A percentile compares a stretch with the other conserved stretches of the same genome.
phyloP scores from a whole-genome alignment of 1,140 invertebrate genomes.

The Penaeus japonicus region DNA sequence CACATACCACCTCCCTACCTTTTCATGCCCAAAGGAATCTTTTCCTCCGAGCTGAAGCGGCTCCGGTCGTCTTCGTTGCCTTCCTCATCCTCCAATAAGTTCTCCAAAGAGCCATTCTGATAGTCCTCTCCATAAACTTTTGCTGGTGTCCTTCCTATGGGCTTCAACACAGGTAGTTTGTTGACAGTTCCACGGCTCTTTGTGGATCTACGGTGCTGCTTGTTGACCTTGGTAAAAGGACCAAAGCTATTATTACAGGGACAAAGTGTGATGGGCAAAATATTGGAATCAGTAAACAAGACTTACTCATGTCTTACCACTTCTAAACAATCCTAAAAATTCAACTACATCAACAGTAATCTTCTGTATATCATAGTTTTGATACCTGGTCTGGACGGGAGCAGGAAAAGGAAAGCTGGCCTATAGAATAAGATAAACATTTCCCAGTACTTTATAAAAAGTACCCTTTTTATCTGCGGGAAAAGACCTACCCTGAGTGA shows the following conservation, averaged over 20 bases:
- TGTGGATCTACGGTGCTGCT: background rate
- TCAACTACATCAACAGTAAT: too few relatives aligned
- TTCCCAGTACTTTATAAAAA: too few relatives aligned
- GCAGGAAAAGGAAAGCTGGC: too few relatives aligned
- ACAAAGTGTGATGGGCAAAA: too few relatives aligned
- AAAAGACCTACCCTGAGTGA: constrained; percentile 31
- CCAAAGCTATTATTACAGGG: too few relatives aligned
- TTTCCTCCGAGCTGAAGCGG: background rate
- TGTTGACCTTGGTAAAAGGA: background rate
- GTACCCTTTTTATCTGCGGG: too few relatives aligned
- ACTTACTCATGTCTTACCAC: background rate
- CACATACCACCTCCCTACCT: background rate
- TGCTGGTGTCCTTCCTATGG: background rate
- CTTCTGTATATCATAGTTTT: too few relatives aligned
- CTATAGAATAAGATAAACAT: background rate
- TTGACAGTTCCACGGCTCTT: constrained; percentile 23
- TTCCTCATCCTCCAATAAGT: constrained; percentile 13
- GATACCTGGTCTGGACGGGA: too few relatives aligned
- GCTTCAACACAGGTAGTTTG: constrained; percentile 28
- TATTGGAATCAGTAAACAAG: background rate
- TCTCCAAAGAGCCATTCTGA: background rate
- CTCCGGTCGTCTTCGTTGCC: background rate
- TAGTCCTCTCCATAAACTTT: background rate
- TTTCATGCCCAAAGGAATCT: constrained; percentile 37
- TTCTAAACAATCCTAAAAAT: background rate